Evolutionary conservation across 2,797 vertebrate species (phyloP).

Genomic region (Apogon talboti): DNA sequence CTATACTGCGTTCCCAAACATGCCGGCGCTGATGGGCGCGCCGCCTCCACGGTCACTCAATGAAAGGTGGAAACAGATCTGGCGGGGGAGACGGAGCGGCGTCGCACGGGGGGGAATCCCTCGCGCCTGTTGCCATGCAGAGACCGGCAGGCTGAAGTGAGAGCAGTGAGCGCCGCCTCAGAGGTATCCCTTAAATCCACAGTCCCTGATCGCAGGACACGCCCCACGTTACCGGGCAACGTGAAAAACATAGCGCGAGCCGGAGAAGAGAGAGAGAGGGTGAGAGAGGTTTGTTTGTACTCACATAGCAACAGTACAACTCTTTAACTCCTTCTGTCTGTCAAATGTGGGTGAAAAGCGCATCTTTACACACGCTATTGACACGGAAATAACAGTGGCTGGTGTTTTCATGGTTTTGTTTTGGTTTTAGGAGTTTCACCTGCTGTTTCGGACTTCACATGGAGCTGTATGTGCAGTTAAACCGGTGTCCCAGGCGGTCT

Average conservation of each 20-base stretch:
- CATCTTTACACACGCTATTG: conserved; percentile 5
- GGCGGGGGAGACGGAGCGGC: conserved; percentile 39
- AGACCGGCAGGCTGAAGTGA: conserved; percentile 80
- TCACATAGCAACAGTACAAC: conserved; percentile 72
- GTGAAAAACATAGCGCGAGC: conserved; percentile 63
- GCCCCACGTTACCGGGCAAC: conserved; percentile 81
- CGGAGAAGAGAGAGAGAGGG: conserved; percentile 20
- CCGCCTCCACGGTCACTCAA: neutral
- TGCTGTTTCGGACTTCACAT: conserved; percentile 10
- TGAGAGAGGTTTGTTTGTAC: conserved; percentile 82
- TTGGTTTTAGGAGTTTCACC: conserved; percentile 13
- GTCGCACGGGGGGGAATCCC: conserved; percentile 78
- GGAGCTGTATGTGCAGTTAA: neutral
- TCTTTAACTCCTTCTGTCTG: conserved; percentile 47
- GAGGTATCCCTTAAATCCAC: conserved; percentile 75
- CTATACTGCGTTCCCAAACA: conserved; percentile 60
- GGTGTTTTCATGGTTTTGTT: neutral
- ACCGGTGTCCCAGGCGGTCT: no score
- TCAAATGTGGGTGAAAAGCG: conserved; percentile 50
- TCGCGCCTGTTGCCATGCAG: conserved; percentile 74
- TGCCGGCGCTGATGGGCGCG: conserved; percentile 55
- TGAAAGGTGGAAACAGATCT: neutral
- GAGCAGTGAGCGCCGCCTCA: conserved; percentile 65
- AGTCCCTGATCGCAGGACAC: conserved; percentile 77
- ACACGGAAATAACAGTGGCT: neutral